A percentile compares a stretch with the other conserved stretches of the same genome.
Evolutionary conservation across 2,888 invertebrate genomes (phyloP).

Genomic region (Mongoloraphidia duomilia): DNA sequence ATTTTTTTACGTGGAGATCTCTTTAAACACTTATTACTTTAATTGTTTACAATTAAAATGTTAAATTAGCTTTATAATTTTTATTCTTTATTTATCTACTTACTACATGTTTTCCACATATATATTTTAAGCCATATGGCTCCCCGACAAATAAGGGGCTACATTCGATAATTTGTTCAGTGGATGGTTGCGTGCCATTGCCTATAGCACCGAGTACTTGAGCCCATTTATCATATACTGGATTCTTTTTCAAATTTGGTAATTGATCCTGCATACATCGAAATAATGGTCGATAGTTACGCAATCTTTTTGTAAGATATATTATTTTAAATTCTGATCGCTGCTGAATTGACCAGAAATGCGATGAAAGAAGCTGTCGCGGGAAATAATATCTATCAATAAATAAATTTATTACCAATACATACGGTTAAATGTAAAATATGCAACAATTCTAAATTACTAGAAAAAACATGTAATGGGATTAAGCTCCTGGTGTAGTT

Average conservation of each 20-base stretch:
- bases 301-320: conserved; percentile 45
- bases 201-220: conserved; percentile 48
- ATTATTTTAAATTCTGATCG: conserved; percentile 52
- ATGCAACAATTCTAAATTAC: too few species aligned
- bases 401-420: too few species aligned
- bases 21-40: too few species aligned
- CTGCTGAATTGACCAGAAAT: conserved; percentile 82
- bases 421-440: too few species aligned
- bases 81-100: conserved; percentile 19
- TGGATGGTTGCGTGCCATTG: conserved; percentile 61
- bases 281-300: conserved; percentile 54
- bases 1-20: too few species aligned
- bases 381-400: conserved; percentile 61
- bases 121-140: conserved; percentile 50
- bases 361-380: conserved; percentile 56
- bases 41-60: too few species aligned
- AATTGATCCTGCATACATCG: conserved; percentile 54
- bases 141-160: conserved; percentile 51
- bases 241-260: conserved; percentile 32
- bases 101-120: conserved; percentile 60
- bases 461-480: too few species aligned
- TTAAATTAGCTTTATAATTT: too few species aligned
- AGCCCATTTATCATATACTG: conserved; percentile 37
- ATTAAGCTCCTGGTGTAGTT: too few species aligned
- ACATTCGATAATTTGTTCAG: conserved; percentile 48